Evolutionary conservation across 2,113 vertebrate genomes (phyloP).

Genomic region (Odobenus rosmarus): DNA sequence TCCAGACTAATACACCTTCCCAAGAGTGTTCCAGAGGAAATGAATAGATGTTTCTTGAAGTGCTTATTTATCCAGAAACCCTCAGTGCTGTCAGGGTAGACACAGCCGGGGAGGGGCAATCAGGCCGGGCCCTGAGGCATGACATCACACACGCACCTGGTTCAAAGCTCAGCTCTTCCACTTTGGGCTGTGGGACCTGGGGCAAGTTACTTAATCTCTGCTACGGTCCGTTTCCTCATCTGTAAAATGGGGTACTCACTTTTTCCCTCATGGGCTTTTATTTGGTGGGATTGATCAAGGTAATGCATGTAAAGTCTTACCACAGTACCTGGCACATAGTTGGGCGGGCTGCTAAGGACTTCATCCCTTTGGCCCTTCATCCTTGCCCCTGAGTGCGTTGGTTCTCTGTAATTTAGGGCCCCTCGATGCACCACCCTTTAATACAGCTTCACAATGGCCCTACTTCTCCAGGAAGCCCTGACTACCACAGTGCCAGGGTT

Average conservation of each 20-base stretch:
- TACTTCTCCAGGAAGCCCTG: neutral
- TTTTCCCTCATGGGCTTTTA: neutral
- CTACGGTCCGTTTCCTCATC: neutral
- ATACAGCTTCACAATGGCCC: neutral
- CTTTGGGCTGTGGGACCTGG: neutral
- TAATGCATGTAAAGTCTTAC: neutral
- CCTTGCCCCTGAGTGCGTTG: neutral
- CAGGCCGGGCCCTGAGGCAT: accelerated
- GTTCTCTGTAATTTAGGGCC: neutral
- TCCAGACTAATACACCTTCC: neutral
- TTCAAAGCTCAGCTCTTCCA: neutral
- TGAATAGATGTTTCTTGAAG: neutral
- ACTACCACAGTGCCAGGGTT: too few species aligned
- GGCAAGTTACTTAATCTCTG: neutral
- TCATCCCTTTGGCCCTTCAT: neutral
- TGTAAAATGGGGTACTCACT: neutral
- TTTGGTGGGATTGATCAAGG: neutral
- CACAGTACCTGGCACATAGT: neutral
- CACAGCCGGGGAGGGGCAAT: too few species aligned
- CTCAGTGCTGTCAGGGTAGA: neutral
- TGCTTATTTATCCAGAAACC: neutral
- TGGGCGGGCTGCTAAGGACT: neutral
- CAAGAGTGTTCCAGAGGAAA: neutral
- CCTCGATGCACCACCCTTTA: neutral
- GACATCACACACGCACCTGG: neutral